Conservation (phyloP, 2,113 vertebrate genomes). For the Prinia subflava region DNA sequence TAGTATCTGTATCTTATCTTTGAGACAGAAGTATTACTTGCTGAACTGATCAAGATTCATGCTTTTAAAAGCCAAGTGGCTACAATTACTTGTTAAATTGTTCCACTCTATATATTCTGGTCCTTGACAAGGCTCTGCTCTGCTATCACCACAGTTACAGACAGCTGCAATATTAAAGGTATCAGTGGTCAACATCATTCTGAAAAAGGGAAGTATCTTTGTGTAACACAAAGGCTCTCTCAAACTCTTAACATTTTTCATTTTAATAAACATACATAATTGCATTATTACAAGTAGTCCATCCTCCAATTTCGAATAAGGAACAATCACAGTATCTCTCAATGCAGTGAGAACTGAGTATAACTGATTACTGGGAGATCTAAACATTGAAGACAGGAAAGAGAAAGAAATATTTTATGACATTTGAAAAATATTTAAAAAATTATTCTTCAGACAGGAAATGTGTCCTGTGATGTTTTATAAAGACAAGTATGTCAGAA, state of each 20-base stretch:
- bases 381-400: not conserved
- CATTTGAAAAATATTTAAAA: not conserved
- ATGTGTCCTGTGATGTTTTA: not conserved
- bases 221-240: not conserved
- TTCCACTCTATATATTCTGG: not conserved
- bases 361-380: not conserved
- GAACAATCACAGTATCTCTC: not conserved
- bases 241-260: not conserved
- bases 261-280: not conserved
- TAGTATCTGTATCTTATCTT: conserved; percentile 15
- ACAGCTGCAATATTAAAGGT: not conserved
- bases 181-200: not conserved
- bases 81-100: not conserved
- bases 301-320: not conserved
- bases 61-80: not conserved
- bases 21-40: not conserved
- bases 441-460: not conserved
- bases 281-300: not conserved
- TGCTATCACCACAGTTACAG: not conserved
- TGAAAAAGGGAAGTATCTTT: not conserved
- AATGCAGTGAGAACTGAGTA: not conserved
- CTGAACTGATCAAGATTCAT: not conserved
- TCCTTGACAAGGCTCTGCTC: not conserved
- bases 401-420: not conserved
- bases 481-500: not conserved